Conservation (phyloP, 2,113 vertebrate species). For the Meles meles region DNA sequence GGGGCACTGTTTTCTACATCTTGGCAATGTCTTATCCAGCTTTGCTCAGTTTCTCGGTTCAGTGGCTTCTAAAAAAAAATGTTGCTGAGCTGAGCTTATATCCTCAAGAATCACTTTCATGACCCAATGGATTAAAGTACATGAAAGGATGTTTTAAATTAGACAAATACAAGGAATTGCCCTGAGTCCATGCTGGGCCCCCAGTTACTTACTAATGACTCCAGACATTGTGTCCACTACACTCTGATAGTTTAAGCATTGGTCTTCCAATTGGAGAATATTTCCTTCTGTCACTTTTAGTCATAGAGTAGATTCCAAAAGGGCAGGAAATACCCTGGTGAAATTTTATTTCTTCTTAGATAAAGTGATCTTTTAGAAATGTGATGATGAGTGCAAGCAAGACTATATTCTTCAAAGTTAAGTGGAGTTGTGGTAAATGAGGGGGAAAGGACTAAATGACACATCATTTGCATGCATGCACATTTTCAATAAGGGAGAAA, state of each 20-base stretch:
- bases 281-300: background rate
- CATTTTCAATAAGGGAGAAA: constrained; percentile 49
- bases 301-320: background rate
- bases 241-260: background rate
- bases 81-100: background rate
- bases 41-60: background rate
- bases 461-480: constrained; percentile 33
- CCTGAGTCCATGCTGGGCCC: background rate
- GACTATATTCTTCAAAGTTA: constrained; percentile 51
- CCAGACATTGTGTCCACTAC: background rate
- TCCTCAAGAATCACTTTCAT: background rate
- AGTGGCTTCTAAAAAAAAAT: background rate
- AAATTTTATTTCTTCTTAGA: constrained; percentile 31
- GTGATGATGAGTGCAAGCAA: background rate
- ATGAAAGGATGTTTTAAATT: background rate
- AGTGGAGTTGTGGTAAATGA: constrained; percentile 57
- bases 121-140: background rate
- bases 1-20: background rate
- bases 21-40: background rate
- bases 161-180: background rate
- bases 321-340: background rate
- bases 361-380: constrained; percentile 26
- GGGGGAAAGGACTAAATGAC: constrained; percentile 48
- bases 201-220: background rate
- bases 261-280: background rate